These are phyloP conservation scores for Pterois miles DNA, from an alignment of 2,797 vertebrate species.

Conservation along the genomic window DNA sequence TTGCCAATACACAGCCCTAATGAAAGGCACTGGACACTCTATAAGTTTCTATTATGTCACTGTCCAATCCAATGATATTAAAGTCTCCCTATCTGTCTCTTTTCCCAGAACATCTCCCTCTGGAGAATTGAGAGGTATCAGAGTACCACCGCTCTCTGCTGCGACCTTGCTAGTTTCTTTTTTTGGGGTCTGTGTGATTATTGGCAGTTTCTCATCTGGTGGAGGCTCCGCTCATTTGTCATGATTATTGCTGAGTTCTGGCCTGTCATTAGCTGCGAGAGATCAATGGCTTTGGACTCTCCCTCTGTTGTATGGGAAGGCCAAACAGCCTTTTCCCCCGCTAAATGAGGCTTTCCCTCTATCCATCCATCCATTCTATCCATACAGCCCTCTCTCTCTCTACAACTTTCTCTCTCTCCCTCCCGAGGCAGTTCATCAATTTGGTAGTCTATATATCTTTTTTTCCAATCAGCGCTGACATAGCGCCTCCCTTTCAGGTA, in stretches of 20 bases:
- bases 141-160: conserved; percentile 85
- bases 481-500: conserved; percentile 68
- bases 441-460: conserved; percentile 94
- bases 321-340: conserved; percentile 94
- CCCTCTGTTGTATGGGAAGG: conserved; percentile 93
- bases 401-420: conserved; percentile 70
- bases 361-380: conserved; percentile 75
- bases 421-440: conserved; percentile 92
- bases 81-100: conserved; percentile 69
- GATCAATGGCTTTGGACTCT: conserved; percentile 99
- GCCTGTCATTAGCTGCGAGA: conserved; percentile 98
- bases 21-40: not conserved
- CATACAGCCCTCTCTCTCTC: conserved; percentile 78
- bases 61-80: conserved; percentile 38
- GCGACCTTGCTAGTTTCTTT: conserved; percentile 94
- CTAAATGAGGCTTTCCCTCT: conserved; percentile 90
- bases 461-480: conserved; percentile 91
- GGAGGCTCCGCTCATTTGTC: conserved; percentile 98
- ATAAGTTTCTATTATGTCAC: conserved; percentile 25
- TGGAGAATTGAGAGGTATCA: conserved; percentile 83
- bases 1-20: not conserved
- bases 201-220: conserved; percentile 93
- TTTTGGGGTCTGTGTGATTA: conserved; percentile 86
- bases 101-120: conserved; percentile 86
- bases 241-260: conserved; percentile 99